Evolutionary conservation across 2,113 vertebrate species (phyloP).

Genomic region (Dendropsophus ebraccatus): DNA sequence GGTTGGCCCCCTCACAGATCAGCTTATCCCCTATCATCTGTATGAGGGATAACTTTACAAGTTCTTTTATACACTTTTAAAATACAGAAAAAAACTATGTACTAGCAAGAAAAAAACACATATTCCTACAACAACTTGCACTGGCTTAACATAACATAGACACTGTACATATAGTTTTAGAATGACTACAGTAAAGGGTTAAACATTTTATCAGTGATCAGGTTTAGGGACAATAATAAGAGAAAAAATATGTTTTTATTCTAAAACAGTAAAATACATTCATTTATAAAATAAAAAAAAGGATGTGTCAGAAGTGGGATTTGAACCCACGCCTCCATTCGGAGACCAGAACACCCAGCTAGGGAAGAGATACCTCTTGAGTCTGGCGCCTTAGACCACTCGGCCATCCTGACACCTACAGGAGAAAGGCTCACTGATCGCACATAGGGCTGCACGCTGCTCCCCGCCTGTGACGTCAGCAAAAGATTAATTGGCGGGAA

Average conservation of each 20-base stretch:
- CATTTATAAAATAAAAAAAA: fast-evolving
- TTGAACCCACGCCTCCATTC: conserved; percentile 62
- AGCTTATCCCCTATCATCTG: too few relatives aligned
- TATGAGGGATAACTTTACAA: too few relatives aligned
- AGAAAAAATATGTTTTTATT: neutral
- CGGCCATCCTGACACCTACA: conserved; percentile 79
- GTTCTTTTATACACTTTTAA: too few relatives aligned
- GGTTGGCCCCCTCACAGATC: too few relatives aligned
- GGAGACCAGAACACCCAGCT: conserved; percentile 90
- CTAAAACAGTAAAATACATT: neutral
- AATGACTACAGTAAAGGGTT: too few relatives aligned
- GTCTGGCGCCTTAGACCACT: conserved; percentile 87
- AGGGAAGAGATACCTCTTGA: conserved; percentile 76
- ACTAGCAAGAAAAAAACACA: too few relatives aligned
- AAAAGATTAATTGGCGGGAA: neutral
- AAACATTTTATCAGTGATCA: too few relatives aligned
- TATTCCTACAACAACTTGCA: too few relatives aligned
- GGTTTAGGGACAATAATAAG: too few relatives aligned
- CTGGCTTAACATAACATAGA: too few relatives aligned
- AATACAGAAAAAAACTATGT: too few relatives aligned
- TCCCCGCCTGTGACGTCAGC: neutral
- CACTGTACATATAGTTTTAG: too few relatives aligned
- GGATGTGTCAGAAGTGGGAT: conserved; percentile 81
- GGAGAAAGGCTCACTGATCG: neutral
- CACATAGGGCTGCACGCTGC: neutral